Evolutionary conservation across 2,797 vertebrate species (phyloP).

Genomic region (Glossophaga mutica): DNA sequence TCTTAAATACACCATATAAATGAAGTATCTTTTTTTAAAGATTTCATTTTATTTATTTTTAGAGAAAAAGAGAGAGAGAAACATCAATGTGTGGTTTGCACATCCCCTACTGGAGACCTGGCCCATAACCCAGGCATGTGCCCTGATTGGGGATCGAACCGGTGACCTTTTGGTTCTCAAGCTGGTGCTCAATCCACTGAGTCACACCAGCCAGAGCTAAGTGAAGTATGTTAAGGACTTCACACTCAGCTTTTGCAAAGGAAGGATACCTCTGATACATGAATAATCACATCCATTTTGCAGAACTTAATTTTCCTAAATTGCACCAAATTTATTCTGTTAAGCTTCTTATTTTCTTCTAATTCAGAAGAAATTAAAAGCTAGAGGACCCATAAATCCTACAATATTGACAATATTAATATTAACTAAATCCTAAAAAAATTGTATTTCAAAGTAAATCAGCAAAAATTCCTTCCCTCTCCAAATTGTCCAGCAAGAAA

Average conservation of each 20-base stretch:
- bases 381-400: neutral
- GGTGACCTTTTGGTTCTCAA: too few species aligned
- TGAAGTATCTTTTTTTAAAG: neutral
- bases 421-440: constrained; percentile 20
- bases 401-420: neutral
- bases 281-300: neutral
- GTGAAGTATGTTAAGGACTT: neutral
- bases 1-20: constrained; percentile 37
- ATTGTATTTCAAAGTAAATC: neutral
- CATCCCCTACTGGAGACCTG: too few species aligned
- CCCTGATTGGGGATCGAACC: too few species aligned
- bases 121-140: too few species aligned
- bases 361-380: constrained; percentile 24
- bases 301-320: constrained; percentile 5
- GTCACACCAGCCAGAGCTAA: too few species aligned
- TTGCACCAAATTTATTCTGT: neutral
- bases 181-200: too few species aligned
- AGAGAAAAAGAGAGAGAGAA: too few species aligned
- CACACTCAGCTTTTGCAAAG: neutral
- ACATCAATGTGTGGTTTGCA: too few species aligned
- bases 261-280: neutral
- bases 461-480: constrained; percentile 5
- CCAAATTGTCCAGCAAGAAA: neutral
- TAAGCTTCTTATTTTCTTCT: neutral
- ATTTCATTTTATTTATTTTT: too few species aligned